Evolutionary conservation across 2,113 vertebrate genomes (phyloP).

Genomic region (Martes martes): DNA sequence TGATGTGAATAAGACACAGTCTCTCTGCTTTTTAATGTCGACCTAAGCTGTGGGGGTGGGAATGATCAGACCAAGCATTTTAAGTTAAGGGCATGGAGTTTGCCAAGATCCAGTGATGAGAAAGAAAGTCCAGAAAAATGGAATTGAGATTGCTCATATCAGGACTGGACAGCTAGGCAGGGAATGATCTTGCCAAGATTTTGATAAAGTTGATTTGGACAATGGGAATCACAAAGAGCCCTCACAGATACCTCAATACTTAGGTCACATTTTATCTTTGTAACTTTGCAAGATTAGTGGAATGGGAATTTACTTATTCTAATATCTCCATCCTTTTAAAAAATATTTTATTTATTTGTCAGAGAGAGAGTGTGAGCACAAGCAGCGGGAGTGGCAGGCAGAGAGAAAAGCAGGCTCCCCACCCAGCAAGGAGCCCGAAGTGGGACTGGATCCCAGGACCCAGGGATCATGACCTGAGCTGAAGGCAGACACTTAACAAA

Average conservation of each 20-base stretch:
- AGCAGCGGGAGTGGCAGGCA: too few species aligned
- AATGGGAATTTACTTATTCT: neutral
- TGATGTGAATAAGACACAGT: rapidly evolving
- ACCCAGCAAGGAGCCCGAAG: too few species aligned
- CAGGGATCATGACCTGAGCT: too few species aligned
- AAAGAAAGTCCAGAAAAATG: neutral
- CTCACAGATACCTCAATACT: neutral
- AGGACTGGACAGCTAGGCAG: neutral
- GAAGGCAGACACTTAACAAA: neutral
- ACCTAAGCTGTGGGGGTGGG: neutral
- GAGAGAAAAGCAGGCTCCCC: too few species aligned
- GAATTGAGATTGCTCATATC: neutral
- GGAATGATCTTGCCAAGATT: neutral
- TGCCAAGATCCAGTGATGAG: neutral
- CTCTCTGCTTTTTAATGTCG: neutral
- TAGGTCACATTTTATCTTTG: neutral
- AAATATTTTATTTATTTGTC: too few species aligned
- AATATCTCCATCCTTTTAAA: neutral
- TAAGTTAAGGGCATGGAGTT: neutral
- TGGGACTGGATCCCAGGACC: too few species aligned
- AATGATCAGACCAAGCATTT: neutral
- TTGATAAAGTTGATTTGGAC: neutral
- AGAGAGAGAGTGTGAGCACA: too few species aligned
- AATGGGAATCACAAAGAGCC: neutral
- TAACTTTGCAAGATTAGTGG: neutral